phyloP scores from a whole-genome alignment of 2,797 vertebrate genomes.

The Odontamblyopus lacepedii region DNA sequence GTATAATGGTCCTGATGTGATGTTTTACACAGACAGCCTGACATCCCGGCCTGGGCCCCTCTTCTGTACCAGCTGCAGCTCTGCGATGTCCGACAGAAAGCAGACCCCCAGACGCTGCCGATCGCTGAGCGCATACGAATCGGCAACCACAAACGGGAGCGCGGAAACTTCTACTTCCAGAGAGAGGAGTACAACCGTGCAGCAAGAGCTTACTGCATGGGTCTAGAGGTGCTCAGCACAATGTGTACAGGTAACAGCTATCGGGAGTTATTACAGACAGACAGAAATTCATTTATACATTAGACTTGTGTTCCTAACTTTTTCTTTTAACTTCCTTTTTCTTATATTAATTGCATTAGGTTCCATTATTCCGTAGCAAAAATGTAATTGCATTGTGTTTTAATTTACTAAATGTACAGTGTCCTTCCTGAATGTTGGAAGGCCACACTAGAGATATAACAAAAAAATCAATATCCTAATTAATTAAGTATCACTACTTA shows the following conservation, averaged over 20 bases:
- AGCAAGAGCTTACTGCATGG: slow-evolving; percentile 80
- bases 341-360: not conserved
- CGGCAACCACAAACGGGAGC: slow-evolving; percentile 83
- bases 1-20: slow-evolving; percentile 11
- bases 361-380: not conserved
- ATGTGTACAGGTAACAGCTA: slow-evolving; percentile 57
- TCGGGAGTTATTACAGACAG: not conserved
- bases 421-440: not conserved
- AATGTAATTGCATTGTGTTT: not conserved
- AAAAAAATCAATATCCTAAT: too few species aligned
- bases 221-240: slow-evolving; percentile 79
- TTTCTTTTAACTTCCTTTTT: too few species aligned
- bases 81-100: slow-evolving; percentile 77
- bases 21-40: slow-evolving; percentile 79
- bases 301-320: not conserved
- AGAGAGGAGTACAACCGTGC: slow-evolving; percentile 81
- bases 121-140: slow-evolving; percentile 79
- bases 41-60: slow-evolving; percentile 83
- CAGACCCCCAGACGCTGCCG: slow-evolving; percentile 70
- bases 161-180: slow-evolving; percentile 86
- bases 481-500: too few species aligned
- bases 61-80: slow-evolving; percentile 87
- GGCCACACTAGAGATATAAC: not conserved
- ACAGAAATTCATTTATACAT: not conserved
- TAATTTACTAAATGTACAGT: not conserved